A percentile compares a stretch with the other conserved stretches of the same genome.
These are phyloP conservation scores for Arvicanthis niloticus DNA, from an alignment of 2,113 vertebrate species.

Conservation along the genomic window DNA sequence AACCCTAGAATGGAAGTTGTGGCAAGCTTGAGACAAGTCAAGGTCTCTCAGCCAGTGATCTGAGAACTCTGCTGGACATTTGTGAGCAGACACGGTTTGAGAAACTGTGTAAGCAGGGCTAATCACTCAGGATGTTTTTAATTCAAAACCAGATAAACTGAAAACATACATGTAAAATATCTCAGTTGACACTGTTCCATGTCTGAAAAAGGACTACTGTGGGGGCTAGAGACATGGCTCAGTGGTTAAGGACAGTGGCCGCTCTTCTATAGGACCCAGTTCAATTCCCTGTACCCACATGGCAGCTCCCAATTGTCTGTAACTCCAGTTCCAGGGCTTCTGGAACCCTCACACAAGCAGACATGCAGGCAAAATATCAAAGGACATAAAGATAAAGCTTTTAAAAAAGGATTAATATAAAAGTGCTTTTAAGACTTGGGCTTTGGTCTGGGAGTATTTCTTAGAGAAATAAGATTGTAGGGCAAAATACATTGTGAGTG, in stretches of 20 bases:
- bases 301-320: not conserved
- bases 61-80: conserved; percentile 36
- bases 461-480: not conserved
- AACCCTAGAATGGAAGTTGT: conserved; percentile 26
- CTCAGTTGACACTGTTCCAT: not conserved
- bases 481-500: not conserved
- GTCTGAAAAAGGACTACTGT: not conserved
- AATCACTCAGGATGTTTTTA: not conserved
- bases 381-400: not conserved
- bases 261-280: not conserved
- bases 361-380: not conserved
- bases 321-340: not conserved
- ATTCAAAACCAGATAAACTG: conserved; percentile 26
- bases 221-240: not conserved
- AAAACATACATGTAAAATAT: conserved; percentile 51
- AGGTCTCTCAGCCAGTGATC: conserved; percentile 17
- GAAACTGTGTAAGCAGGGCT: conserved; percentile 16
- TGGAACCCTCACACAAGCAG: not conserved
- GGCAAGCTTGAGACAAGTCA: conserved; percentile 31
- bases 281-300: not conserved
- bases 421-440: not conserved
- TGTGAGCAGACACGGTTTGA: conserved; percentile 13
- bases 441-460: conserved; percentile 27
- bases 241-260: not conserved
- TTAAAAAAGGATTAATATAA: not conserved